Percentiles rank a stretch among this genome's conserved stretches.
phyloP scores from a whole-genome alignment of 2,113 vertebrate genomes.

The Odobenus rosmarus region DNA sequence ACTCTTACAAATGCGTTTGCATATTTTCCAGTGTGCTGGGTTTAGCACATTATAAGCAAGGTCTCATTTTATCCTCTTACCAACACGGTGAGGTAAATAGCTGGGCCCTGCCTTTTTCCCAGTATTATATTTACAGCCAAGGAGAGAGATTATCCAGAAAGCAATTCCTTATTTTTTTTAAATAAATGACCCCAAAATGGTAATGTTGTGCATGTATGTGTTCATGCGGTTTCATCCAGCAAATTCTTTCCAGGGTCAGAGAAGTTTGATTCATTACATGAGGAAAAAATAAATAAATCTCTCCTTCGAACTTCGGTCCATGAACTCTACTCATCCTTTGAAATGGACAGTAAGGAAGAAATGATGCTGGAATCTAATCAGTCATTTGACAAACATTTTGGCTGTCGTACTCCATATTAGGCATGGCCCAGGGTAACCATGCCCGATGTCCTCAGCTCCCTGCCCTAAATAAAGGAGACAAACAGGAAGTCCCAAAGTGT shows the following conservation, averaged over 20 bases:
- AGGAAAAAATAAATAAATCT: background rate
- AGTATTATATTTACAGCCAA: background rate
- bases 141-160: background rate
- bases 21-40: background rate
- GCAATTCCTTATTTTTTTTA: background rate
- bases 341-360: background rate
- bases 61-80: background rate
- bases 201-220: background rate
- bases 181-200: background rate
- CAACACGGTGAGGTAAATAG: background rate
- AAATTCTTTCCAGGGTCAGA: conserved; percentile 21
- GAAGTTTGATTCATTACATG: background rate
- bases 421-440: background rate
- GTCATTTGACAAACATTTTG: background rate
- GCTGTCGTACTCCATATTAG: background rate
- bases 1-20: background rate
- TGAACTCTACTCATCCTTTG: background rate
- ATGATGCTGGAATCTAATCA: background rate
- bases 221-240: background rate
- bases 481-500: background rate
- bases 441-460: background rate
- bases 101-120: background rate
- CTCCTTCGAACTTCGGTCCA: background rate
- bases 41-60: background rate
- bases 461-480: background rate